Base-by-base conservation (phyloP, 2,888 invertebrate species). In the Lypha dubia region DNA sequence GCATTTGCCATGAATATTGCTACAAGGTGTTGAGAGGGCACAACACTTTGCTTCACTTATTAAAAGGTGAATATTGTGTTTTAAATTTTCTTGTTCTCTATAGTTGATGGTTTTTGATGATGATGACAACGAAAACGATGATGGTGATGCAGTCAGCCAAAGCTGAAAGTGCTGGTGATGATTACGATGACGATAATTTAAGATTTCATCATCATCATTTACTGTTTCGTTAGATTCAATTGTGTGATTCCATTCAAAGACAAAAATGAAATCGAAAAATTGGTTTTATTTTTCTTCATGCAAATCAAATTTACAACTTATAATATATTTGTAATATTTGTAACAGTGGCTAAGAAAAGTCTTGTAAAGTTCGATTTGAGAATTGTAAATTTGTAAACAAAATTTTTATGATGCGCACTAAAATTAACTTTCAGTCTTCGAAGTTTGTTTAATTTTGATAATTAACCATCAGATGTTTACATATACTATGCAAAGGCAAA, bases 1-100 rank as follows among this genome's bases (percentile, higher is more conserved):
- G 46, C 73, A 79, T 73, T 65, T 28, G 35, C 73, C 65, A 67
- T 73, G 56, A 79, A 58, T 84, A 79, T 79, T 63, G 77, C 77
- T 53, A 56, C 68, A 81, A 84, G 77, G 84, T 81, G 84, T 79
- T 79, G 70, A 77, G 74, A 77, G 74, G 68, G 77, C 74, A n/a
- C n/a, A 81, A 73, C 77, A 77, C 56, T 81, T 77, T 79, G 56
- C 62, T 68, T 58, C 60, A 77, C 35, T 68, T 77, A 60, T 60
- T 49, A 70, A 41, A n/a, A 49, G 32, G 13, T 67, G 65, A 65
- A 56, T n/a, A 67, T 38, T 63, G 24, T 1, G 22, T 53, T 49
- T 1, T 20, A 20, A n/a, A n/a, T n/a, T 20, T 56, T 56, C 20
- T 17, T 32, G 1, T 35, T 51, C 20, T 32, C n/a, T n/a, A 24